Conservation (phyloP, 2,888 invertebrate genomes). For the Oasisia sp. region DNA sequence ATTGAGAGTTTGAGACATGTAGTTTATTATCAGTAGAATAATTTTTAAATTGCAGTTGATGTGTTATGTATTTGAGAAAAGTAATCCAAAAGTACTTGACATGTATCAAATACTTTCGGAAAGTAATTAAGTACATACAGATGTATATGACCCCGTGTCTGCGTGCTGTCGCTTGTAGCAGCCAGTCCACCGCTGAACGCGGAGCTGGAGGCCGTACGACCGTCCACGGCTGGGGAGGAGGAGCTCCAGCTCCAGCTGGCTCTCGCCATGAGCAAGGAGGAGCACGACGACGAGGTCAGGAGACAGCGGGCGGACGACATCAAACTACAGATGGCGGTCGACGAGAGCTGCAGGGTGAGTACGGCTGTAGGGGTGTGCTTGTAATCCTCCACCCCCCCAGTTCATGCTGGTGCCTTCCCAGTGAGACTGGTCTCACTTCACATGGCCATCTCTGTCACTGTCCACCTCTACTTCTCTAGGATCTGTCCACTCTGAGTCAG, state of each 20-base stretch:
- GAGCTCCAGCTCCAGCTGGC: conserved; percentile 97
- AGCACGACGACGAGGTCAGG: conserved; percentile 96
- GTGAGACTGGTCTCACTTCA: neutral
- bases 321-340: conserved; percentile 91
- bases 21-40: no score
- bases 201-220: conserved; percentile 84
- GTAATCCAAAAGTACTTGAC: no score
- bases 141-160: neutral
- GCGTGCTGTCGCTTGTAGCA: neutral
- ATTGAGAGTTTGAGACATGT: no score
- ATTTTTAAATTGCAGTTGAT: no score
- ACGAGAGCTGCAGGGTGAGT: conserved; percentile 74
- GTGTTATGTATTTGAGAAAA: no score
- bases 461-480: no score
- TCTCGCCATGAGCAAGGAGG: conserved; percentile 97
- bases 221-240: conserved; percentile 94
- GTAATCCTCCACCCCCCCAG: no score
- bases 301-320: conserved; percentile 95
- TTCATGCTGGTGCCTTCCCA: neutral
- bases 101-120: no score
- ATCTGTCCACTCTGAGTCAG: no score
- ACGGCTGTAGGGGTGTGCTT: neutral
- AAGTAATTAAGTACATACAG: no score
- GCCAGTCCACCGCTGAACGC: conserved; percentile 24
- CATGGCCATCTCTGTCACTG: no score